Conservation (phyloP, 1,140 invertebrate species). For the Diabrotica undecimpunctata region DNA sequence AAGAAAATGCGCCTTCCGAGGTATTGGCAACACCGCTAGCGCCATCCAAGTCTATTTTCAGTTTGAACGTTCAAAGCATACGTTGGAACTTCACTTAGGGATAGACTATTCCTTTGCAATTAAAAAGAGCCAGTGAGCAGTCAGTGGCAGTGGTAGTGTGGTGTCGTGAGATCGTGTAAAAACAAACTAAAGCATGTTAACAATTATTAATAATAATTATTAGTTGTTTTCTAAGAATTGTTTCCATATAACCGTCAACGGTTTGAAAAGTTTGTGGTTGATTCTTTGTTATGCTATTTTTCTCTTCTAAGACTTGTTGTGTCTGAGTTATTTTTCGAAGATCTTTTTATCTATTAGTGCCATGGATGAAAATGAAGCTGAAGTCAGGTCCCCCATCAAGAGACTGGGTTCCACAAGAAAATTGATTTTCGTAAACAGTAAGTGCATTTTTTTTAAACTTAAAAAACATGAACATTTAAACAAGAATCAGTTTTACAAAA, state of each 20-base stretch:
- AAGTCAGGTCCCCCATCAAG: conserved; percentile 70
- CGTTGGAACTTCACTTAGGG: neutral
- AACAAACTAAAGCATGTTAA: neutral
- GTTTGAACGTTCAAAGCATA: conserved; percentile 1
- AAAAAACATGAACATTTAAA: too few species aligned
- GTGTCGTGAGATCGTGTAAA: neutral
- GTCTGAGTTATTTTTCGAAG: too few species aligned
- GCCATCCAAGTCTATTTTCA: neutral
- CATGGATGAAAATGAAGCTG: conserved; percentile 68
- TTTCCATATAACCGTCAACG: neutral
- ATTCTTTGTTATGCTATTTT: neutral
- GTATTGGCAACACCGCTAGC: neutral
- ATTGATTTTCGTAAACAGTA: conserved; percentile 72
- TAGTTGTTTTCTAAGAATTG: neutral
- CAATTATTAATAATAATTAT: neutral
- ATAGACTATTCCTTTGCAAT: neutral
- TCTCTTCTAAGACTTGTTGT: too few species aligned
- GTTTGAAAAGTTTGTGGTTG: neutral
- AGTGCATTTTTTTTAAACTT: conserved; percentile 47
- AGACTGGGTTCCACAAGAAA: conserved; percentile 74
- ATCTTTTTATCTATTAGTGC: neutral
- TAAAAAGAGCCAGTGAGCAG: neutral
- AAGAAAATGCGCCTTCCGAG: too few species aligned
- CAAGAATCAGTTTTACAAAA: too few species aligned
- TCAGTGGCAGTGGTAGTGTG: neutral